Percentiles rank a stretch among this genome's conserved stretches.
These are phyloP conservation scores for Callorhinus ursinus DNA, from an alignment of 2,113 vertebrate genomes.

Conservation along the genomic window DNA sequence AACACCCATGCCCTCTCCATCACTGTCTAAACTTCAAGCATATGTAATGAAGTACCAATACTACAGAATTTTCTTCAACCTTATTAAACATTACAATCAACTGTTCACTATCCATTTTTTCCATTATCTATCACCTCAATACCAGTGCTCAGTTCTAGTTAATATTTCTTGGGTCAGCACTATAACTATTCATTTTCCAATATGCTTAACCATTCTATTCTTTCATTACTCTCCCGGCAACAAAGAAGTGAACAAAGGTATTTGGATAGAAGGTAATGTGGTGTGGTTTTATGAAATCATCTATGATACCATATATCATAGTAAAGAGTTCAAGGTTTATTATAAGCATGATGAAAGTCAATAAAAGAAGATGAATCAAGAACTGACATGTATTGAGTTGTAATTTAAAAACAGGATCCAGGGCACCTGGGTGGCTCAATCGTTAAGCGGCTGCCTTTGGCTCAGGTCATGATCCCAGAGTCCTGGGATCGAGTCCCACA, in stretches of 20 bases:
- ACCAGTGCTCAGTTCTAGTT: not conserved
- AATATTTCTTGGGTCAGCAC: not conserved
- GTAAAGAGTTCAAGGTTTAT: not conserved
- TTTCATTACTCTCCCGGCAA: not conserved
- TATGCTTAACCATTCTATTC: not conserved
- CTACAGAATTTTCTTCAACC: not conserved
- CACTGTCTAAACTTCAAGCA: not conserved
- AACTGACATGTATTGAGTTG: not conserved
- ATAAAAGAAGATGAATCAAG: not conserved
- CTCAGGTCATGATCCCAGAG: too few relatives aligned
- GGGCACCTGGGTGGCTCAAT: too few relatives aligned
- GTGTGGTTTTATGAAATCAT: not conserved
- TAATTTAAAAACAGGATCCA: not conserved
- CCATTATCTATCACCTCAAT: not conserved
- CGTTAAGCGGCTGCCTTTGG: too few relatives aligned
- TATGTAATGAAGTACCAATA: not conserved
- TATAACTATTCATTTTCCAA: not conserved
- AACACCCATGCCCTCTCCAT: not conserved
- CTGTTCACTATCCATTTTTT: not conserved
- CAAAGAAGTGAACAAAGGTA: not conserved
- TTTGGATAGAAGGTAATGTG: not conserved
- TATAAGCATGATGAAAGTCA: not conserved
- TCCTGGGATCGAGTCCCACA: too few relatives aligned
- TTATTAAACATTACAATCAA: not conserved
- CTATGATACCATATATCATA: not conserved